Conservation (phyloP, 2,888 invertebrate species). For the Clusia tigrina region DNA sequence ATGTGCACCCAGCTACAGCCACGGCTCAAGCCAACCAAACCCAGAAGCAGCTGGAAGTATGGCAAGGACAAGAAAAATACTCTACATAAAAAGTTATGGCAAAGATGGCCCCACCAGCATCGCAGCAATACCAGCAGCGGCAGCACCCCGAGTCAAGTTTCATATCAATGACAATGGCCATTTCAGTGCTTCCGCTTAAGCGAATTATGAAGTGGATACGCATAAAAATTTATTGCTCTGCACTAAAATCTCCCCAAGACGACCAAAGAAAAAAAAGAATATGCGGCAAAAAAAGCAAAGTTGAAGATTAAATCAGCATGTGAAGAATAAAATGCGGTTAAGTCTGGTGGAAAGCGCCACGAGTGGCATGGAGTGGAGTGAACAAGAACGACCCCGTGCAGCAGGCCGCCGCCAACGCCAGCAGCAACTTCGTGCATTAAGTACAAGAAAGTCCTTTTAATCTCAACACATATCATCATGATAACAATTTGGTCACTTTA, state of each 20-base stretch:
- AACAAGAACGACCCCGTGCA: background rate
- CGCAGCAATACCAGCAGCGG: too few relatives aligned
- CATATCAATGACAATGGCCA: slow-evolving; percentile 28
- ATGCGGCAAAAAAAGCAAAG: slow-evolving; percentile 9
- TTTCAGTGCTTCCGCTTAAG: slow-evolving; percentile 46
- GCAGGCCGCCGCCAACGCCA: background rate
- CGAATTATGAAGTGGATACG: slow-evolving; percentile 61
- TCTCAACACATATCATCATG: slow-evolving; percentile 61
- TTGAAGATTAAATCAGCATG: slow-evolving; percentile 54
- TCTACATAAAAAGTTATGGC: slow-evolving; percentile 32
- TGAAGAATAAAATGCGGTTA: slow-evolving; percentile 49
- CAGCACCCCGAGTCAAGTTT: background rate
- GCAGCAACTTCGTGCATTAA: slow-evolving; percentile 20
- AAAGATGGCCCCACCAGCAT: slow-evolving; percentile 15
- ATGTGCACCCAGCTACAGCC: background rate
- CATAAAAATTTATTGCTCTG: slow-evolving; percentile 61
- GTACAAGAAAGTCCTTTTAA: slow-evolving; percentile 62
- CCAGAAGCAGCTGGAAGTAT: too few relatives aligned
- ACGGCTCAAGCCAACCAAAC: background rate
- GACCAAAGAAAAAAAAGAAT: background rate
- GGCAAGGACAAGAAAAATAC: background rate
- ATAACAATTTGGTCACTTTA: slow-evolving; percentile 64
- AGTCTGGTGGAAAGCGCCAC: background rate
- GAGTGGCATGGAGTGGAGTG: background rate
- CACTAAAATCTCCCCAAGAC: slow-evolving; percentile 46